Conservation (phyloP, 2,113 vertebrate genomes). For the Loxodonta africana region DNA sequence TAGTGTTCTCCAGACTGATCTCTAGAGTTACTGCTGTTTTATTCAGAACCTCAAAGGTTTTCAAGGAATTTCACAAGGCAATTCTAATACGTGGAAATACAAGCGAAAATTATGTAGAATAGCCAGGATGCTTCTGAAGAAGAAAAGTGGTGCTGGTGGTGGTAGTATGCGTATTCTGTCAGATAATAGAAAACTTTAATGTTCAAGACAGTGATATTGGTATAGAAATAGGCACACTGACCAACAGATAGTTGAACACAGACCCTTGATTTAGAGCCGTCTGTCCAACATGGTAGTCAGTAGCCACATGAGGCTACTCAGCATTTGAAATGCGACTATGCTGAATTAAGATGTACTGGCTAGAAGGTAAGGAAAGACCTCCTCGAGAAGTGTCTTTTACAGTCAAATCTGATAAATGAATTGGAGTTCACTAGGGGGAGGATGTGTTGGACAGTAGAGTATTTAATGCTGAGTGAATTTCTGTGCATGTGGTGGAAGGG, state of each 20-base stretch:
- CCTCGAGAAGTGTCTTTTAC: neutral
- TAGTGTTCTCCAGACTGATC: neutral
- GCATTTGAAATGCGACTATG: neutral
- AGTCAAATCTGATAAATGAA: neutral
- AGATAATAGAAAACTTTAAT: slow-evolving; percentile 6
- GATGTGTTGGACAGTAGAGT: neutral
- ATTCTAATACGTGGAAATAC: neutral
- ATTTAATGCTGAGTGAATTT: slow-evolving; percentile 41
- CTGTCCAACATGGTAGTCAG: neutral
- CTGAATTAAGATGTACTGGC: neutral
- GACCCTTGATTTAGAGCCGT: neutral
- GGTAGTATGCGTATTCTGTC: neutral
- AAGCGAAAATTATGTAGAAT: slow-evolving; percentile 20
- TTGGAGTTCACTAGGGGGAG: neutral
- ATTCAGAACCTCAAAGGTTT: neutral
- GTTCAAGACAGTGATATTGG: neutral
- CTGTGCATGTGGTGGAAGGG: neutral
- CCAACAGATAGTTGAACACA: neutral
- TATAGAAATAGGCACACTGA: neutral
- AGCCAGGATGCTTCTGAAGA: slow-evolving; percentile 1
- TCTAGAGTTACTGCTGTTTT: neutral
- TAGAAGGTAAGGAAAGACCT: neutral
- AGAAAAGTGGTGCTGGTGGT: neutral
- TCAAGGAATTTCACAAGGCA: neutral
- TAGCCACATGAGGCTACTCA: neutral